Evolutionary conservation across 2,888 invertebrate species (phyloP).

Genomic region (Sarcophaga rosellei): DNA sequence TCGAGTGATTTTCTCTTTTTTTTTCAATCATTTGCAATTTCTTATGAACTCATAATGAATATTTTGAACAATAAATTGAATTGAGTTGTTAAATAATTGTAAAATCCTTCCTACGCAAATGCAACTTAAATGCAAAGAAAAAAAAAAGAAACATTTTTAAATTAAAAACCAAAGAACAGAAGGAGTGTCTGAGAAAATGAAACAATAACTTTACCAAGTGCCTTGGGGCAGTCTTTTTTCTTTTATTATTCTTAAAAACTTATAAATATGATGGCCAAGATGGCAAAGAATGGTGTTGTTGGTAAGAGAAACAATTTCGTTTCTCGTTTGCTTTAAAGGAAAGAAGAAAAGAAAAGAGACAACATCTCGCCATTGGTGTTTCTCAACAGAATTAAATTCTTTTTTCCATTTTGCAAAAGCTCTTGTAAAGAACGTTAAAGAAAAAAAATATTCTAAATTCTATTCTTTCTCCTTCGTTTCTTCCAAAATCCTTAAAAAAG

Average conservation of each 20-base stretch:
- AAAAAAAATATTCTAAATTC: not conserved
- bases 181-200: not conserved
- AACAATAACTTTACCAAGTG: conserved; percentile 33
- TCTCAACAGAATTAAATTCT: not conserved
- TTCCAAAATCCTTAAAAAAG: conserved; percentile 34
- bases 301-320: conserved; percentile 18
- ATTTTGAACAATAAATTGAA: no score
- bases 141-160: no score
- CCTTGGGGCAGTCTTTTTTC: conserved; percentile 8
- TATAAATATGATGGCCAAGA: not conserved
- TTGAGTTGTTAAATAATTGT: no score
- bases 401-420: not conserved
- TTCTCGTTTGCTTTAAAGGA: not conserved
- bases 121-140: no score
- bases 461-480: conserved; percentile 12
- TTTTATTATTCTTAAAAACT: not conserved
- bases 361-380: conserved; percentile 35
- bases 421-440: not conserved
- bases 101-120: no score
- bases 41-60: no score
- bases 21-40: no score
- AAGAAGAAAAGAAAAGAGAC: not conserved
- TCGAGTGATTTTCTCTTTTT: no score
- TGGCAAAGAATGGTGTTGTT: not conserved
- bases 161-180: not conserved